Evolutionary conservation across 2,113 vertebrate species (phyloP), one percentile per base, ranked within the genome.

Genomic region (Callipepla californica): DNA sequence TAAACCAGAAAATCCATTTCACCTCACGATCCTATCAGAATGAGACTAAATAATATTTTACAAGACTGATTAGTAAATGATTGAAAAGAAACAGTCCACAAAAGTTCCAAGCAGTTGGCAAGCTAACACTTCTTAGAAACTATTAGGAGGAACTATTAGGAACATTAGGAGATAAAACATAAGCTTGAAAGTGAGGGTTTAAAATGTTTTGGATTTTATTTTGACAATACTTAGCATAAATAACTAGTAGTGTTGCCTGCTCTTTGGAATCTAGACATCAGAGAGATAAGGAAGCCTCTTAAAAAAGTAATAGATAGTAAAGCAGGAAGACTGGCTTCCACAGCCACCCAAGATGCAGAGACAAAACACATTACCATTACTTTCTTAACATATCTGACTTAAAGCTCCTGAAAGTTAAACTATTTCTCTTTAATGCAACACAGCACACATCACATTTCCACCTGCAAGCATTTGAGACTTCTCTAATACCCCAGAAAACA

Each of bases 371-470:
- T 6, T 12, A 51, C 7, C 18, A 12, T 10, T 11, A 10, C 30
- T 74, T 66, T 87, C 58, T 74, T 79, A 50, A 6, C 8, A 15
- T 92, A 70, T 51, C 68, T 65, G 47, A 40, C 47, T 67, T 68
- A 5, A 78, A 80, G 44, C 9, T 63, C 17, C 59, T 44, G 17
- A 80, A 85, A 85, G 59, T 5, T 1, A 92, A 92, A 75, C 44
- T 17, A 32, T 7, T 87, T 79, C 13, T 57, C 63, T 87, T 83
- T 66, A 77, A 73, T 36, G 10, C 89, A 61, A 47, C 2, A n/a
- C 3, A 50, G 17, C 20, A 48, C 6, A 30, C 5, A 32, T 1
- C 0, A 0, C 7, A 73, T 34, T 85, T 80, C 51, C 68, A 78
- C 32, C 38, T 87, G 38, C 28, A 93, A 87, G 45, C 0, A 1